Evolutionary conservation across 2,113 vertebrate species (phyloP), one percentile per base, ranked within the genome.

Genomic region (Leucopsar rothschildi): DNA sequence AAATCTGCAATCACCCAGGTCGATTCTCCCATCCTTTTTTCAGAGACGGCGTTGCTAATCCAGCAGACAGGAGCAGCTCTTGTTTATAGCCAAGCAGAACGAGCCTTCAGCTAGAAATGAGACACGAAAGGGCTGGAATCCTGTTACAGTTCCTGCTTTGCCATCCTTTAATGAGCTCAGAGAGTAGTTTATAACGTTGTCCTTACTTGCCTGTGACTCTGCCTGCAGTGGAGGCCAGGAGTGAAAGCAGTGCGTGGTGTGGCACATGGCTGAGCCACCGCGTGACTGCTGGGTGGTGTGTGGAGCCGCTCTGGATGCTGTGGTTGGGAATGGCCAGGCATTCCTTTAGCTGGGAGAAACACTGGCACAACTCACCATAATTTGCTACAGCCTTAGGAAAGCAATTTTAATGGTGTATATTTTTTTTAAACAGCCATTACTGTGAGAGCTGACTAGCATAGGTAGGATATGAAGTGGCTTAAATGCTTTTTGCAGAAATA

Each of bases 111-210:
- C 25, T 69, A 79, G 84, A 87, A 93, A 75, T 61, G 65, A 95
- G 53, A 59, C 65, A 31, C 23, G 22, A 69, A 86, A 91, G 42
- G 39, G 53, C 66, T 92, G 52, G 42, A 59, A 69, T 93, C 80
- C 86, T 92, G 63, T 89, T 92, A 69, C 2, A 76, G 82, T 59
- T 89, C 45, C 78, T 92, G 57, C 63, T 92, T 90, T 85, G 55
- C 66, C 69, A 73, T 91, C 81, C 55, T 45, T 65, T 96, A 89
- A 84, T 86, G 66, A 93, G 81, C 81, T 93, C 81, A 87, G 40
- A 33, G 66, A 57, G 45, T 61, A 44, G 44, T 89, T 95, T 79
- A 66, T 80, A 42, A 64, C 56, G 20, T 31, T 92, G 73, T 85
- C 73, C 87, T 95, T 57, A 28, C 25, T 84, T 53, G 77, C 78